A percentile compares a stretch with the other conserved stretches of the same genome.
Conservation (phyloP, 2,113 vertebrate species). For the Nannobrachium achirus region DNA sequence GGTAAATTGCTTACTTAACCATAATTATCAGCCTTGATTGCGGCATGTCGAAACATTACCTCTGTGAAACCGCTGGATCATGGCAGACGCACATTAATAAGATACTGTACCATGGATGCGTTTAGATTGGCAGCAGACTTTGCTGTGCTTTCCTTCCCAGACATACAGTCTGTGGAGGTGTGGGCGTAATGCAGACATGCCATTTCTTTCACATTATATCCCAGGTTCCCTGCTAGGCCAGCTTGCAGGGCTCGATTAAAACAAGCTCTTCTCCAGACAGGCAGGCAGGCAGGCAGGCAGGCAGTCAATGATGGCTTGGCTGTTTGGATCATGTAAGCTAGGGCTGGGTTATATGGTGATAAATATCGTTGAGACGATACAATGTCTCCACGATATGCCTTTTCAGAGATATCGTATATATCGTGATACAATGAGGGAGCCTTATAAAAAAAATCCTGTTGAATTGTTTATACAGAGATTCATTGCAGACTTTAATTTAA, state of each 20-base stretch:
- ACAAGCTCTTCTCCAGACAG: conserved; percentile 37
- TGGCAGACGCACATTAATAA: conserved; percentile 33
- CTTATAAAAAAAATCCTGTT: too few species aligned
- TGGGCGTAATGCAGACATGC: conserved; percentile 66
- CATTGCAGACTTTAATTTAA: too few species aligned
- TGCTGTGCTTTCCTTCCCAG: conserved; percentile 23
- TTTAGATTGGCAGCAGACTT: conserved; percentile 27
- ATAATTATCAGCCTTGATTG: conserved; percentile 60
- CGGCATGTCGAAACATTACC: conserved; percentile 38
- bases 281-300: conserved; percentile 38
- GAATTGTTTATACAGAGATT: too few species aligned
- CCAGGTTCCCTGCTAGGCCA: conserved; percentile 54
- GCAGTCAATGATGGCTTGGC: conserved; percentile 52
- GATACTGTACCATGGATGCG: conserved; percentile 42
- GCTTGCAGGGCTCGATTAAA: conserved; percentile 65
- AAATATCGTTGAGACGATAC: too few species aligned
- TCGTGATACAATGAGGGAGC: too few species aligned
- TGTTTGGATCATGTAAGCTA: conserved; percentile 50
- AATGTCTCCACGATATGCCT: too few species aligned
- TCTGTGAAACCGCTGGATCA: conserved; percentile 15
- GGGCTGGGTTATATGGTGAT: too few species aligned
- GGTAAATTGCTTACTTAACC: conserved; percentile 65
- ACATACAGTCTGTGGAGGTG: too few species aligned
- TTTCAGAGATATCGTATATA: too few species aligned
- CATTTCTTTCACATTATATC: conserved; percentile 64